Conservation (phyloP, 2,888 invertebrate genomes). For the Eupithecia subfuscata region DNA sequence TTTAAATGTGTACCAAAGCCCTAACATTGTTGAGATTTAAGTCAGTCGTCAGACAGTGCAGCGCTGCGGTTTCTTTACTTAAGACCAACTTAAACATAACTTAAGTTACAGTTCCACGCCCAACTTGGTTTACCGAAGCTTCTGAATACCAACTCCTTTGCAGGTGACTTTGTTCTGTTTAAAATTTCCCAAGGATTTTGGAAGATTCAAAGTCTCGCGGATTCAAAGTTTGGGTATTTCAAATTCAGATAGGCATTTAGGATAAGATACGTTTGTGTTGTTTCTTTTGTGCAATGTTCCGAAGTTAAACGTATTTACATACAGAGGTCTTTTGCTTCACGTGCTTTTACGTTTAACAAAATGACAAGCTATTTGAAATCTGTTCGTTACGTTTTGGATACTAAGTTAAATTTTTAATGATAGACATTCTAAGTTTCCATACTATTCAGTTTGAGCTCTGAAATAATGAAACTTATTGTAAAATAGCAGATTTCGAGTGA, state of each 20-base stretch:
- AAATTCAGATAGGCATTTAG: constrained; percentile 62
- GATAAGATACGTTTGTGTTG: constrained; percentile 54
- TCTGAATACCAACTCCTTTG: constrained; percentile 72
- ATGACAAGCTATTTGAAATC: not conserved
- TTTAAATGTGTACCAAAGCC: constrained; percentile 42
- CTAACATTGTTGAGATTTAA: constrained; percentile 68
- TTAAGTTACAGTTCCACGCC: constrained; percentile 74
- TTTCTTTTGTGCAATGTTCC: constrained; percentile 35
- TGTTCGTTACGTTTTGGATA: not conserved
- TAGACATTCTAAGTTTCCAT: too few relatives aligned
- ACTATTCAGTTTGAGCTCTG: not conserved
- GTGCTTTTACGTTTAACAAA: not conserved
- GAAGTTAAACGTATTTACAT: constrained; percentile 14
- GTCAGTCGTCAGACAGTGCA: constrained; percentile 73
- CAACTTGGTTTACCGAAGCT: constrained; percentile 72
- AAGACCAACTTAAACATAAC: constrained; percentile 66
- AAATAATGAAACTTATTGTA: not conserved
- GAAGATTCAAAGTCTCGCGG: constrained; percentile 53
- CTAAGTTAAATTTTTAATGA: not conserved
- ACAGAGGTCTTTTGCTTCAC: not conserved
- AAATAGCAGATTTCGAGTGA: constrained; percentile 28
- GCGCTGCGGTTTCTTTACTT: constrained; percentile 78
- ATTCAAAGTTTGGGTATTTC: constrained; percentile 70
- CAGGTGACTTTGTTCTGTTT: constrained; percentile 76
- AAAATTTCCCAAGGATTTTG: constrained; percentile 68